Evolutionary conservation across 2,888 invertebrate genomes (phyloP).

Genomic region (Erpobdella octoculata): DNA sequence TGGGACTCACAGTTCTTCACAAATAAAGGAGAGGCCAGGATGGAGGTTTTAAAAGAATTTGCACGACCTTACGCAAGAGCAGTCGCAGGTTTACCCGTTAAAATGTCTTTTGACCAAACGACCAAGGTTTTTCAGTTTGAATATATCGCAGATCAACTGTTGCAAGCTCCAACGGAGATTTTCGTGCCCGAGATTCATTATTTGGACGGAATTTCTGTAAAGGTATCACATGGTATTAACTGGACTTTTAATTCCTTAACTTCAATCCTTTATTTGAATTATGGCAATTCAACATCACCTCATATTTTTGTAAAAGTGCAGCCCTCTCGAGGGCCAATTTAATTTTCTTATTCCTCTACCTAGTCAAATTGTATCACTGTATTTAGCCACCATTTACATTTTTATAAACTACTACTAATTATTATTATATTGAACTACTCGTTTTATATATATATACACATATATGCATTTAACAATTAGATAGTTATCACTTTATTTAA

Average conservation of each 20-base stretch:
- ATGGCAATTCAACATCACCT: too few relatives aligned
- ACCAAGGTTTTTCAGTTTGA: slow-evolving; percentile 32
- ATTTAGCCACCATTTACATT: too few relatives aligned
- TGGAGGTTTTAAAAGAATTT: slow-evolving; percentile 34
- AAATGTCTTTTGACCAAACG: slow-evolving; percentile 36
- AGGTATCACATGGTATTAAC: not conserved
- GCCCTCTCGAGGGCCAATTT: too few relatives aligned
- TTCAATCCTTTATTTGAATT: too few relatives aligned
- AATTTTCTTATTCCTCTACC: too few relatives aligned
- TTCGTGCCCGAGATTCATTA: slow-evolving; percentile 39
- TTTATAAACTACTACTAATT: too few relatives aligned
- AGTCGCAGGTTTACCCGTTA: slow-evolving; percentile 38
- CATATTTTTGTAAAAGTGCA: too few relatives aligned
- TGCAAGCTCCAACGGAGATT: slow-evolving; percentile 39
- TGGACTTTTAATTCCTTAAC: not conserved
- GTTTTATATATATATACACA: too few relatives aligned
- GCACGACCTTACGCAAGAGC: slow-evolving; percentile 40
- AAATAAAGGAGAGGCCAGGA: slow-evolving; percentile 33
- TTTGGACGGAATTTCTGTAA: slow-evolving; percentile 35
- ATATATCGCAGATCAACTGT: slow-evolving; percentile 33
- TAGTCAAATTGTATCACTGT: too few relatives aligned
- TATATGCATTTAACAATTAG: too few relatives aligned
- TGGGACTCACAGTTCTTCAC: slow-evolving; percentile 42
- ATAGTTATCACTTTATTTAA: too few relatives aligned
- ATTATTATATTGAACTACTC: too few relatives aligned